Evolutionary conservation across 2,797 vertebrate genomes (phyloP).

Genomic region (Enteromius paludinosus): DNA sequence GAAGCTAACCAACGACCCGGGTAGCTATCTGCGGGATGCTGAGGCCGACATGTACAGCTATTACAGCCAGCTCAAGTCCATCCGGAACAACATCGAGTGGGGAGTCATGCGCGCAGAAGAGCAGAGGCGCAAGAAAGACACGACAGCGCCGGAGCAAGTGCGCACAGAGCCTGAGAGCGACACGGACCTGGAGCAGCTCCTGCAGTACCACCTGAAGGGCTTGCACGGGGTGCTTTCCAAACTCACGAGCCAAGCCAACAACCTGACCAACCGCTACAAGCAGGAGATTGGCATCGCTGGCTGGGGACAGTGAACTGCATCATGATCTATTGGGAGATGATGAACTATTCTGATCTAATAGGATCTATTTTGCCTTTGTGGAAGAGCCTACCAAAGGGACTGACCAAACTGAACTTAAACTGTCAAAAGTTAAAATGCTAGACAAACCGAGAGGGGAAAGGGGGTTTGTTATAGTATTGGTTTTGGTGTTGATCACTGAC

Average conservation of each 20-base stretch:
- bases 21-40: slow-evolving; percentile 73
- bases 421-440: slow-evolving; percentile 3
- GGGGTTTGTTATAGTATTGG: slow-evolving; percentile 21
- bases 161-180: slow-evolving; percentile 75
- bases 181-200: slow-evolving; percentile 91
- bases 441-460: slow-evolving; percentile 11
- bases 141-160: slow-evolving; percentile 72
- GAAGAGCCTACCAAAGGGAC: not conserved
- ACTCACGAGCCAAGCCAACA: slow-evolving; percentile 91
- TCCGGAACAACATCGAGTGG: slow-evolving; percentile 90
- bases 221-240: slow-evolving; percentile 93
- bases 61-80: slow-evolving; percentile 86
- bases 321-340: not conserved
- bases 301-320: slow-evolving; percentile 83
- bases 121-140: slow-evolving; percentile 69
- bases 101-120: slow-evolving; percentile 85
- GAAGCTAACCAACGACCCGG: slow-evolving; percentile 58
- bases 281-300: slow-evolving; percentile 91
- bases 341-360: slow-evolving; percentile 31
- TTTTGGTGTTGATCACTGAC: slow-evolving; percentile 20
- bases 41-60: slow-evolving; percentile 87
- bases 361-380: not conserved
- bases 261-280: slow-evolving; percentile 94
- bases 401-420: slow-evolving; percentile 7
- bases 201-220: slow-evolving; percentile 93